Conservation (phyloP, 2,888 invertebrate genomes). For the Netelia melanura region DNA sequence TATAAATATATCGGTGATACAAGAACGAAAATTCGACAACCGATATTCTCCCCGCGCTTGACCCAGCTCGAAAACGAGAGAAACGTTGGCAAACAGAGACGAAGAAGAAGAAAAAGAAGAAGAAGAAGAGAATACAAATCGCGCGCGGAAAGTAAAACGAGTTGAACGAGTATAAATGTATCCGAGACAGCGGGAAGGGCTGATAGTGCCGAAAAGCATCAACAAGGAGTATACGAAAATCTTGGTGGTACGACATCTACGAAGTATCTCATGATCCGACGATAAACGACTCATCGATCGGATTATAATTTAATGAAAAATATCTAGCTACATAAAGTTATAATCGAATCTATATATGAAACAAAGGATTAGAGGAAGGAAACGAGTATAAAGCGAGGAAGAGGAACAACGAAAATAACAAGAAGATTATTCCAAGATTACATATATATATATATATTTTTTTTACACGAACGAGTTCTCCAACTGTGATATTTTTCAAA, state of each 20-base stretch:
- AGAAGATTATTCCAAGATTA: constrained; percentile 22
- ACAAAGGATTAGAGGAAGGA: constrained; percentile 17
- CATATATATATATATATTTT: background rate
- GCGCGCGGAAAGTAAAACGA: constrained; percentile 49
- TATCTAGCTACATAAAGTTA: constrained; percentile 28
- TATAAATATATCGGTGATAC: background rate
- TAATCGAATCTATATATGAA: background rate
- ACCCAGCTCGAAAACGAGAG: background rate
- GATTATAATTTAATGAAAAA: constrained; percentile 39
- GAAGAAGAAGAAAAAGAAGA: background rate
- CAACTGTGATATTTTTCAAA: constrained; percentile 68
- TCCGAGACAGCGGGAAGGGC: constrained; percentile 73
- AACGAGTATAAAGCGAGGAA: constrained; percentile 5
- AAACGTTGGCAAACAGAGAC: background rate
- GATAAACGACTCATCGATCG: constrained; percentile 22
- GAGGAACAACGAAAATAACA: constrained; percentile 18
- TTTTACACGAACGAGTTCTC: constrained; percentile 42
- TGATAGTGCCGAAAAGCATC: constrained; percentile 72
- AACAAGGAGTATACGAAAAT: constrained; percentile 65
- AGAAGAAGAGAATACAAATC: constrained; percentile 10
- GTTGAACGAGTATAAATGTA: constrained; percentile 73
- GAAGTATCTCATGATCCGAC: constrained; percentile 74
- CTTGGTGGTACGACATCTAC: constrained; percentile 66
- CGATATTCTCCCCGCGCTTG: background rate
- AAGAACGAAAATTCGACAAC: background rate